These are phyloP conservation scores for Luidia sarsii DNA, from an alignment of 53 echinoderm and acorn worm species.

Conservation along the genomic window DNA sequence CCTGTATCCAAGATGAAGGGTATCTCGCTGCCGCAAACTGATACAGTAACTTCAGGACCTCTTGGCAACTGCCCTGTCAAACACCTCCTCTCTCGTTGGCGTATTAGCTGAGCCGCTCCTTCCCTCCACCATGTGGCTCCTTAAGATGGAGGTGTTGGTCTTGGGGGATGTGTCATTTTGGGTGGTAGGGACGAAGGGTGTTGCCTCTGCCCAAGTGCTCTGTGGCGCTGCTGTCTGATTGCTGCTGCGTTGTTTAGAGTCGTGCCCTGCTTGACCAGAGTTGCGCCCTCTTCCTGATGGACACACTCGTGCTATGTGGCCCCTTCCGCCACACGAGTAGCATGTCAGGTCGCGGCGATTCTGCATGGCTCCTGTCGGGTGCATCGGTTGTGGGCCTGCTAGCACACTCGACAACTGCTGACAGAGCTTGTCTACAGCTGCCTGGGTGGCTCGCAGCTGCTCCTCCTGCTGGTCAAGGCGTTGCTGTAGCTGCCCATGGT, in stretches of 20 bases:
- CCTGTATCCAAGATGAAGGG: conserved; percentile 25
- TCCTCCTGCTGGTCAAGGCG: too few species aligned
- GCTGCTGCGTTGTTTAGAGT: background rate
- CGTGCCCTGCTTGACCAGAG: background rate
- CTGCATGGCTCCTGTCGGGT: too few species aligned
- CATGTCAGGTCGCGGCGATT: background rate
- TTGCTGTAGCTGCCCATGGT: background rate
- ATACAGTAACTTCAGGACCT: conserved; percentile 18
- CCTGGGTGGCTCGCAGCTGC: too few species aligned
- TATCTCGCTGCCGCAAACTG: background rate
- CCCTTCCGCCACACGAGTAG: too few species aligned
- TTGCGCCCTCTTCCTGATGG: background rate
- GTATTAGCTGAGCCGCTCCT: background rate
- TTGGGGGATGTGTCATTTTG: too few species aligned
- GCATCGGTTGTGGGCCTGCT: too few species aligned
- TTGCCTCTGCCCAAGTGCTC: background rate
- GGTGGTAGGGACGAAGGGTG: background rate
- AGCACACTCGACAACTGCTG: background rate
- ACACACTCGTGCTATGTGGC: background rate
- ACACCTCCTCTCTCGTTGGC: background rate
- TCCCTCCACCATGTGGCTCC: conserved; percentile 39
- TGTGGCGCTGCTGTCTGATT: background rate
- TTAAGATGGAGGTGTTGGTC: conserved; percentile 25
- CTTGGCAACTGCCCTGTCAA: conserved; percentile 29
- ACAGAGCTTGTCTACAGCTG: background rate